Percentiles rank a stretch among this genome's conserved stretches.
Evolutionary conservation across 2,113 vertebrate genomes (phyloP).

Genomic region (Neoarius graeffei): DNA sequence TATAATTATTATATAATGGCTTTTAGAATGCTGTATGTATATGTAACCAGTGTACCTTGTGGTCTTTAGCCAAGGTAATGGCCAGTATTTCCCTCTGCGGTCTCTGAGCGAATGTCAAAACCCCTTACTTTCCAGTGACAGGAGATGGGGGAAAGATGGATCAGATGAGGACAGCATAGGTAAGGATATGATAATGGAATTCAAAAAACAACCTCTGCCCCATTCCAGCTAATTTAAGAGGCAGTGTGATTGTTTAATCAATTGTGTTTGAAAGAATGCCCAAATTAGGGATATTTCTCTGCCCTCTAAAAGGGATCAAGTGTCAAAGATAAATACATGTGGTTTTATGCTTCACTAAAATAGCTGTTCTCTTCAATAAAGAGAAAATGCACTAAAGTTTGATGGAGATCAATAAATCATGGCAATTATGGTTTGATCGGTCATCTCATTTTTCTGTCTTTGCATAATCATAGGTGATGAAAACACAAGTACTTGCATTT

Average conservation of each 20-base stretch:
- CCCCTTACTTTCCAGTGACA: slow-evolving; percentile 84
- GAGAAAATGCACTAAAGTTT: neutral
- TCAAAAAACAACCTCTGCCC: neutral
- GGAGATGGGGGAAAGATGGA: slow-evolving; percentile 85
- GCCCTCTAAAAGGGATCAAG: neutral
- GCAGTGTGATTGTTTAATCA: neutral
- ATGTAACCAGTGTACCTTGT: neutral
- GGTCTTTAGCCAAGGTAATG: slow-evolving; percentile 84
- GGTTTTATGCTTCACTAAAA: neutral
- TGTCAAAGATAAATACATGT: neutral
- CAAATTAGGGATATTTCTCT: neutral
- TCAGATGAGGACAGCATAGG: slow-evolving; percentile 83
- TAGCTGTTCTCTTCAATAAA: neutral
- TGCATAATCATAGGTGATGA: neutral
- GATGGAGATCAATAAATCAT: neutral
- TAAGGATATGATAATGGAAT: slow-evolving; percentile 63
- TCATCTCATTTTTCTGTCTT: neutral
- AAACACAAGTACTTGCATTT: neutral
- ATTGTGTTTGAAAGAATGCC: neutral
- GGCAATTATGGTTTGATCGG: neutral
- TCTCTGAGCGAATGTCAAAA: slow-evolving; percentile 82
- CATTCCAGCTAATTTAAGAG: neutral
- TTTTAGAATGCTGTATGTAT: neutral
- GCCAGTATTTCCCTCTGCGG: slow-evolving; percentile 89
- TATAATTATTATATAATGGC: neutral